Base-by-base conservation (phyloP, 2,797 vertebrate genomes). In the Cirrhinus mrigala region DNA sequence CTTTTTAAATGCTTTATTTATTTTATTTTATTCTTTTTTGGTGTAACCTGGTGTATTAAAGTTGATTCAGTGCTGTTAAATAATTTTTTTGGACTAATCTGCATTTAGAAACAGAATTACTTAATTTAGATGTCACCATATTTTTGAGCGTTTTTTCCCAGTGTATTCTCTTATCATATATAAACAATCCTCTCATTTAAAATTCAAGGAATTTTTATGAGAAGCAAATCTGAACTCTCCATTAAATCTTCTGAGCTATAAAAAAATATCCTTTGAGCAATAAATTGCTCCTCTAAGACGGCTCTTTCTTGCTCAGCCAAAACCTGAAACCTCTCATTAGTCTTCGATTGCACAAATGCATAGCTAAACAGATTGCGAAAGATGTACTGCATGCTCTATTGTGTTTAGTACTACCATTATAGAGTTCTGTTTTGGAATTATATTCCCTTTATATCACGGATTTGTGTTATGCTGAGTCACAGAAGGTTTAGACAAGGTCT, bases 261-360 rank as follows among this genome's bases (percentile, higher is more conserved):
- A 79, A 48, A 33, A 6, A 79, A 50, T 50, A 79, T 9, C 44
- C 40, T 76, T 76, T n/a, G 1, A 56, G 20, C 77, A 29, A 20
- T 79, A 66, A 29, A 66, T 33, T 50, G 50, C 44, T 76, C 58
- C 48, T 66, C 27, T 16, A 66, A 33, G 27, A 8, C 27, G 18
- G 29, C 56, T 77, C 86, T 89, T 79, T 87, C 64, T 40, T 86
- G 88, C 77, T 44, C 58, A 87, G 50, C 27, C 60, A 75, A 74
- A 64, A 46, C 46, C 29, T 50, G 15, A 75, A 66, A 66, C 54
- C 82, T 90, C 87, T 85, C 89, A 91, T 81, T 88, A 85, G 33
- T 74, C 29, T 69, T 81, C 33, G 3, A 12, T 77, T 77, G 27
- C 81, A 83, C 74, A 83, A 54, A 73, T 71, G 64, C 56, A 24